These are phyloP conservation scores for Pyrgilauda ruficollis DNA, from an alignment of 2,113 vertebrate genomes.

Conservation along the genomic window DNA sequence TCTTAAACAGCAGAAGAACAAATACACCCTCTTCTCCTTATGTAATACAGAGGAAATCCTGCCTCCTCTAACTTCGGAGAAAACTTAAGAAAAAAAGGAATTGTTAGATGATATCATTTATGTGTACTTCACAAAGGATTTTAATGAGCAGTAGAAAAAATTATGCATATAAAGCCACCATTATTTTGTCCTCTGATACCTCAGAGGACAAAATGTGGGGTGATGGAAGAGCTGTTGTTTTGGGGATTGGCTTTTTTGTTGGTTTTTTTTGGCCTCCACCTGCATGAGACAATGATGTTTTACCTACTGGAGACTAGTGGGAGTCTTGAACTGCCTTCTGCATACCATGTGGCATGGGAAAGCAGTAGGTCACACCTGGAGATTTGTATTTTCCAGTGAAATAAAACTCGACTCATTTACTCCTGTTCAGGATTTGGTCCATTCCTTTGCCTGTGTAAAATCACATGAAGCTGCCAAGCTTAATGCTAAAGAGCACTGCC, in stretches of 20 bases:
- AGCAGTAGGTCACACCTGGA: background rate
- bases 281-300: background rate
- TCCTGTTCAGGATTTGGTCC: background rate
- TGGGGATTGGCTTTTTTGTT: background rate
- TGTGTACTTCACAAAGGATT: background rate
- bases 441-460: background rate
- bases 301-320: background rate
- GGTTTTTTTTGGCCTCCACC: rapidly evolving
- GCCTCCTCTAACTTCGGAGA: slow-evolving; percentile 10
- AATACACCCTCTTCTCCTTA: background rate
- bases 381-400: background rate
- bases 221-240: background rate
- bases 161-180: background rate
- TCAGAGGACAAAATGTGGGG: background rate
- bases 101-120: background rate
- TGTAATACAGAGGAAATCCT: slow-evolving; percentile 56
- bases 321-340: background rate
- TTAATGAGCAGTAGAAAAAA: background rate
- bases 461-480: background rate
- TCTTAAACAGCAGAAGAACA: background rate
- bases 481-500: background rate
- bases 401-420: background rate
- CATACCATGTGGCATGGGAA: background rate
- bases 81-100: background rate
- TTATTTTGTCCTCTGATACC: background rate